Evolutionary conservation across 2,888 invertebrate species (phyloP).

Genomic region (Cremastobaeus sp.): DNA sequence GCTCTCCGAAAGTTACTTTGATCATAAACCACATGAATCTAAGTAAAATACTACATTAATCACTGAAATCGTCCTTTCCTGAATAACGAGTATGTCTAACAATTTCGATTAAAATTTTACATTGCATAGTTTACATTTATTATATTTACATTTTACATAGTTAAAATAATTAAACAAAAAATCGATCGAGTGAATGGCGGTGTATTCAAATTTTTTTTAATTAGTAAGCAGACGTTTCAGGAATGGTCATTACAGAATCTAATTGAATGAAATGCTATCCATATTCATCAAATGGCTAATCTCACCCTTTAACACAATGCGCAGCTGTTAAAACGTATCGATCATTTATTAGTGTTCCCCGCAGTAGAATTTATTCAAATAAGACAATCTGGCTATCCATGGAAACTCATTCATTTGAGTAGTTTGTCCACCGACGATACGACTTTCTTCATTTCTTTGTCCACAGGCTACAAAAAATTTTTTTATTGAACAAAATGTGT

Average conservation of each 20-base stretch:
- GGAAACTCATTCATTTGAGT: conserved; percentile 90
- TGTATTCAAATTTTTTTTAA: no score
- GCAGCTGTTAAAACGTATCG: conserved; percentile 92
- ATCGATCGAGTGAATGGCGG: no score
- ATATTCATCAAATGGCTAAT: conserved; percentile 20
- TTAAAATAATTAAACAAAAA: no score
- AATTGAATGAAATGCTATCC: background rate
- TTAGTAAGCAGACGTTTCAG: no score
- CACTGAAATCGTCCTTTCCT: no score
- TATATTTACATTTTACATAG: no score
- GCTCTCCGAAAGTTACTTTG: conserved; percentile 92
- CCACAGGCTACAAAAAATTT: conserved; percentile 85
- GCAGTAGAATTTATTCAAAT: conserved; percentile 93
- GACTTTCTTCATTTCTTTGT: conserved; percentile 87
- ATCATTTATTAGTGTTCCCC: conserved; percentile 93
- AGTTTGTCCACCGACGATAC: conserved; percentile 90
- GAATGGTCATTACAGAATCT: no score
- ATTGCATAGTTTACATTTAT: no score
- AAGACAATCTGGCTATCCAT: conserved; percentile 92
- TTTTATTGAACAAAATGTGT: no score
- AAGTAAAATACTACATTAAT: conserved; percentile 75
- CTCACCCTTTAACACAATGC: conserved; percentile 93
- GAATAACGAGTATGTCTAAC: no score
- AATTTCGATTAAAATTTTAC: no score
- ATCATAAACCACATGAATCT: conserved; percentile 96